Evolutionary conservation across 1,140 invertebrate genomes (phyloP), one percentile per base, ranked within the genome.

Genomic region (Chironomus striatipennis): DNA sequence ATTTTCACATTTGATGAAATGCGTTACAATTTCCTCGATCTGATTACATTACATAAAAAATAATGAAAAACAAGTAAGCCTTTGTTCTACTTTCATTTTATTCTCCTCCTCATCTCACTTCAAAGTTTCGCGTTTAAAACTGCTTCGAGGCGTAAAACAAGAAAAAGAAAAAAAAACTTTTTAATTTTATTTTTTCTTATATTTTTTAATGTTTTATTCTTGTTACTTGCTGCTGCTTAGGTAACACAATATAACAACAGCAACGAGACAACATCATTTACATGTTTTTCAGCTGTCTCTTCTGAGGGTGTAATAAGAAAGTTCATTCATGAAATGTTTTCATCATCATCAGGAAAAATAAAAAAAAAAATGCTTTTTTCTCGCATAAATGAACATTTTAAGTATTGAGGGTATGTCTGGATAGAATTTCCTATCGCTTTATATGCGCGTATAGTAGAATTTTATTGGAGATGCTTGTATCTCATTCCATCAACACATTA

Each of bases 341-440:
- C 15, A 10, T 47, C 15, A 10, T 47, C 43, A 10, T 34, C 24
- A 47, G 15, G 43, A 47, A 10, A 15, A 43, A 43, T 6, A 43
- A 6, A 43, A 10, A 43, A 43, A 10, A 47, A 47, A 47, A 57
- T 12, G 12, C n/a, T 57, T 57, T 34, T 34, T 34, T 34, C 24
- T 57, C 47, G 47, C 47, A 57, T 57, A 57, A 57, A n/a, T 57
- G 47, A 57, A 57, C 47, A 57, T 57, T 57, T 5, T n/a, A 57
- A 12, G 47, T 12, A 34, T 34, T 34, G 24, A 5, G n/a, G 12
- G 12, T 57, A 57, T 57, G 47, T 57, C 47, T 57, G 47, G 8
- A 57, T 57, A 7, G n/a, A 57, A 57, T 57, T 57, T 57, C 47
- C 47, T n/a, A n/a, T 47, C 15, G 12, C 24, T 34, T n/a, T n/a